A percentile compares a stretch with the other conserved stretches of the same genome.
Evolutionary conservation across 2,888 invertebrate genomes (phyloP).

Genomic region (Acleris sparsana): DNA sequence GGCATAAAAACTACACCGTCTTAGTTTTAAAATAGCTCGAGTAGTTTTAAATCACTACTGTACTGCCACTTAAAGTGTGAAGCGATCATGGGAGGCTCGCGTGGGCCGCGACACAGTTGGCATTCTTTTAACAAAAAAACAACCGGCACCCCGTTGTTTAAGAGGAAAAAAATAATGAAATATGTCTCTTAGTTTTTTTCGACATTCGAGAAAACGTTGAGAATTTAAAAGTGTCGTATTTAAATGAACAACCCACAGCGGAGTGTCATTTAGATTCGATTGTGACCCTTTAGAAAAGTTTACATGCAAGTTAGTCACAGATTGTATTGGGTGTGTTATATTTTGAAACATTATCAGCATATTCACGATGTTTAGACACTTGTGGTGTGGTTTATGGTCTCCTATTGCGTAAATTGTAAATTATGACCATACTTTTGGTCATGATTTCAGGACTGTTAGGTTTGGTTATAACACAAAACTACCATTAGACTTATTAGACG

Average conservation of each 20-base stretch:
- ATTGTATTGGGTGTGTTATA: conserved; percentile 16
- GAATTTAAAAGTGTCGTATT: conserved; percentile 68
- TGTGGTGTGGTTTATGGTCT: conserved; percentile 18
- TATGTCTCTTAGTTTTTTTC: conserved; percentile 75
- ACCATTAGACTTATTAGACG: conserved; percentile 33
- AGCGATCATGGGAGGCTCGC: conserved; percentile 67
- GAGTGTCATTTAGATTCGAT: conserved; percentile 52
- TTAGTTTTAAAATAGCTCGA: conserved; percentile 63
- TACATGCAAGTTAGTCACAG: conserved; percentile 19
- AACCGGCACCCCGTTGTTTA: conserved; percentile 80
- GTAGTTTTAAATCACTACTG: conserved; percentile 70
- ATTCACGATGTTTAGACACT: conserved; percentile 19
- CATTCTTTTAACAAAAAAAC: conserved; percentile 73
- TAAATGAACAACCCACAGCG: conserved; percentile 64
- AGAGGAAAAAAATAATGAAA: conserved; percentile 78
- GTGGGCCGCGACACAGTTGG: conserved; percentile 71
- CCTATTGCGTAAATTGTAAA: not conserved
- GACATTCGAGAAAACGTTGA: conserved; percentile 56
- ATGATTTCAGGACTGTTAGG: too few relatives aligned
- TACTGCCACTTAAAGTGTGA: conserved; percentile 79
- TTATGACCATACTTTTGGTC: not conserved
- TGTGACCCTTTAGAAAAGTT: conserved; percentile 27
- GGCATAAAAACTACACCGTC: conserved; percentile 43
- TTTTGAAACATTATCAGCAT: conserved; percentile 31
- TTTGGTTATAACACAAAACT: not conserved